Evolutionary conservation across 2,113 vertebrate species (phyloP).

Genomic region (Otis tarda): DNA sequence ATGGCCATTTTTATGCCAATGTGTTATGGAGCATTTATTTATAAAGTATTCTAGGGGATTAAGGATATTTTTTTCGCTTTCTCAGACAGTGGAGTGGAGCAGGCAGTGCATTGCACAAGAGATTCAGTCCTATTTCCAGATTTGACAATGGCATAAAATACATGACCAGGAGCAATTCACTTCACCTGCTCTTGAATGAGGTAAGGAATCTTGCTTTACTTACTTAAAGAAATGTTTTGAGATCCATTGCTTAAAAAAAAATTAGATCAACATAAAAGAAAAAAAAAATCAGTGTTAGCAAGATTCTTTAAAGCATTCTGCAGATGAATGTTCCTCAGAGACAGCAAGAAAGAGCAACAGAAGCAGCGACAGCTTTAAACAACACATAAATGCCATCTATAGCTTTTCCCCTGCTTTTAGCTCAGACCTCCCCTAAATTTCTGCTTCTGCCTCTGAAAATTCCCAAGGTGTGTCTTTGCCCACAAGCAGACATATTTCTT

Average conservation of each 20-base stretch:
- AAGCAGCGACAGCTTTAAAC: neutral
- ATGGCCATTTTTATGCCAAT: neutral
- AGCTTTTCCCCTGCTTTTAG: neutral
- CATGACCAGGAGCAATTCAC: neutral
- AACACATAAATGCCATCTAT: neutral
- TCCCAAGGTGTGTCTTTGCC: neutral
- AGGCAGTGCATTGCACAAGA: neutral
- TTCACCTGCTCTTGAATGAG: neutral
- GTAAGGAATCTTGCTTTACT: neutral
- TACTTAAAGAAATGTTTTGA: neutral
- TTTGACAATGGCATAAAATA: neutral
- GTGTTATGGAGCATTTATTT: neutral
- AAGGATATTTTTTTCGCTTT: neutral
- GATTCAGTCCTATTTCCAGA: neutral
- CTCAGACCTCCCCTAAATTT: neutral
- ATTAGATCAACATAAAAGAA: neutral
- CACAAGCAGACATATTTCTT: neutral
- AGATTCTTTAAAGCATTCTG: neutral
- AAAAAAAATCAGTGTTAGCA: neutral
- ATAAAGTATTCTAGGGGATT: neutral
- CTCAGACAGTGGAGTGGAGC: neutral
- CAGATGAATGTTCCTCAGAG: neutral
- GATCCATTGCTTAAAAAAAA: neutral
- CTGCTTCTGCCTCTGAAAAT: neutral
- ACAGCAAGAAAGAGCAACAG: neutral